These are phyloP conservation scores for Cheilosia impressa DNA, from an alignment of 2,888 invertebrate genomes.

Conservation along the genomic window DNA sequence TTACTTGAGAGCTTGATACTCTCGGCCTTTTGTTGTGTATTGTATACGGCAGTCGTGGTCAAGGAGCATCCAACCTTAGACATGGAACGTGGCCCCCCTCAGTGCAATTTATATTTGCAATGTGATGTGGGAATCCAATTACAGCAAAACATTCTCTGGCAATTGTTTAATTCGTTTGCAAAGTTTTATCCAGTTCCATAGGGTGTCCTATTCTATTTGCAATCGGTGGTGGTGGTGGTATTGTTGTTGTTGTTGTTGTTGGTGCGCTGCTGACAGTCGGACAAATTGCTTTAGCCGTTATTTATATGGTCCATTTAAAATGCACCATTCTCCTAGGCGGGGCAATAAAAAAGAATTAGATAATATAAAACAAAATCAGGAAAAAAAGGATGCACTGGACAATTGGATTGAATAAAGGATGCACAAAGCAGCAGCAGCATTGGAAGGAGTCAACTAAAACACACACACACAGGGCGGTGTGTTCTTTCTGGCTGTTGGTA, in stretches of 20 bases:
- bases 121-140: conserved; percentile 72
- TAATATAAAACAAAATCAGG: conserved; percentile 28
- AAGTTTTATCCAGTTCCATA: conserved; percentile 14
- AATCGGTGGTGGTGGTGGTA: conserved; percentile 15
- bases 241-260: conserved; percentile 58
- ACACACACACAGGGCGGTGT: conserved; percentile 4
- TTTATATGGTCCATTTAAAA: conserved; percentile 74
- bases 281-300: conserved; percentile 73
- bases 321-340: conserved; percentile 62
- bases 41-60: background rate
- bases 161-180: conserved; percentile 74
- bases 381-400: conserved; percentile 50
- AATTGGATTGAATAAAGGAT: conserved; percentile 54
- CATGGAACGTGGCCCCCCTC: background rate
- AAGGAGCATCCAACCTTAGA: conserved; percentile 25
- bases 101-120: conserved; percentile 54
- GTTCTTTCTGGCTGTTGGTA: conserved; percentile 13
- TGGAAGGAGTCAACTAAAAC: background rate
- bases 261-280: conserved; percentile 70
- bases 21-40: conserved; percentile 33
- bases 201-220: conserved; percentile 32
- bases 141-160: conserved; percentile 70
- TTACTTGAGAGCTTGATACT: conserved; percentile 49
- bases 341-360: conserved; percentile 70
- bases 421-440: conserved; percentile 19